Percentiles rank a stretch among this genome's conserved stretches.
phyloP scores from a whole-genome alignment of 2,113 vertebrate genomes.

The Camelus dromedarius region DNA sequence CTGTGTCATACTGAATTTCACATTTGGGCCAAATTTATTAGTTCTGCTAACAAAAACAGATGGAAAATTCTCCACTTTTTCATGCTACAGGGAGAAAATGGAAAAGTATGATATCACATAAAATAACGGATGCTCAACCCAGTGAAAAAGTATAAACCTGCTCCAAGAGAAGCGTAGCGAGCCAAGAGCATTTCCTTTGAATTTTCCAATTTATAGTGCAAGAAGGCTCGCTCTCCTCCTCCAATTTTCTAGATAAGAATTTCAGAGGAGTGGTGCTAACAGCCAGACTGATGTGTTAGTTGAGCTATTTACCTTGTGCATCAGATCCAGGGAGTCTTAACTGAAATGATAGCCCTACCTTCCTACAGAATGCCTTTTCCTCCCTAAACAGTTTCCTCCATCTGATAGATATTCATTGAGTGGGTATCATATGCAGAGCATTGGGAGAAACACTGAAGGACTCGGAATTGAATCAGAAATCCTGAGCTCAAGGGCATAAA shows the following conservation, averaged over 20 bases:
- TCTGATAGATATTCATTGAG: background rate
- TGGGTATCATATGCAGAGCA: background rate
- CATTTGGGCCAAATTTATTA: slow-evolving; percentile 21
- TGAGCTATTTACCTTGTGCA: background rate
- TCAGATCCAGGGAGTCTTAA: background rate
- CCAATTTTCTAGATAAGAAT: background rate
- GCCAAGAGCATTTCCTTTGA: background rate
- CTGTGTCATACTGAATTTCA: background rate
- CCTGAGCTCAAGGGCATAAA: background rate
- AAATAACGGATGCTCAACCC: background rate
- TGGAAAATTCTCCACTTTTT: background rate
- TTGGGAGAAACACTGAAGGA: background rate
- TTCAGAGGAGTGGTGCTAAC: background rate
- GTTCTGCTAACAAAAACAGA: slow-evolving; percentile 37
- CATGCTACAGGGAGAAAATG: slow-evolving; percentile 17
- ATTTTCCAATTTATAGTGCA: background rate
- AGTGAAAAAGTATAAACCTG: background rate
- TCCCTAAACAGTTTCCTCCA: background rate
- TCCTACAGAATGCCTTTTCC: background rate
- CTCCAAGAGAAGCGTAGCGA: background rate
- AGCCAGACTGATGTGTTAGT: background rate
- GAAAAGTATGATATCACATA: background rate
- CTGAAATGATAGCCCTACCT: background rate
- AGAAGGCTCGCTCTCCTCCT: background rate
- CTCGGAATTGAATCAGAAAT: background rate